Base-by-base conservation (phyloP, 2,888 invertebrate genomes). In the Tiliacea citrago region DNA sequence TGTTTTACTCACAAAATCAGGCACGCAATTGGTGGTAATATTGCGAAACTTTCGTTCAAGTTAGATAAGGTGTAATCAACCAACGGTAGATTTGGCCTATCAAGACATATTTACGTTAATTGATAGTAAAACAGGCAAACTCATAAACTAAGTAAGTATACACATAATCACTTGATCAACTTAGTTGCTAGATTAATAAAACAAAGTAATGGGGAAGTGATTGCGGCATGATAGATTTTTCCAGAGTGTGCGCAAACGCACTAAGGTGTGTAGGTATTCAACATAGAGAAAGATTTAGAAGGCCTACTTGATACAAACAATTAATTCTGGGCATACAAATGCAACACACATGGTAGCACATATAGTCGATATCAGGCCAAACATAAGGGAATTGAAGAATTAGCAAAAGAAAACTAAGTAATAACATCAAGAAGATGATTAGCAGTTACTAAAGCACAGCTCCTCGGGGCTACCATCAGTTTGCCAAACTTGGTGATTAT, bases 181-280 rank as follows among this genome's bases (percentile, higher is more conserved):
- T 61, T 58, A 65, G 77, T 80, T 70, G 81, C 57, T 73, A 61
- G 70, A 58, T 70, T 80, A 80, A 73, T 83, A 83, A 75, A 72
- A 72, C 51, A 63, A 60, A 68, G 67, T 53, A 77, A 83, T 77
- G 57, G 80, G 82, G 82, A 82, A 82, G 84, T 83, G 65, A 70
- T 68, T 61, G 71, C 21, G 8, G 29, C 47, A 58, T 65, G 21
- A 73, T 55, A 77, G 60, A 82, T 68, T 72, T 82, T 71, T 79
- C 80, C 71, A 68, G 69, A 62, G 18, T n/a, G 13, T 83, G 70
- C 49, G 62, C 49, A 57, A 58, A 68, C 42, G 60, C 67, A 63
- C 45, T 57, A 60, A 49, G 57, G 47, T 57, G 57, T 47, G n/a
- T 53, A 61, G 24, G 39, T 49, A 68, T 39, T 55, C 7, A 49